Conservation (phyloP, 2,888 invertebrate species). For the Hipparchia semele region DNA sequence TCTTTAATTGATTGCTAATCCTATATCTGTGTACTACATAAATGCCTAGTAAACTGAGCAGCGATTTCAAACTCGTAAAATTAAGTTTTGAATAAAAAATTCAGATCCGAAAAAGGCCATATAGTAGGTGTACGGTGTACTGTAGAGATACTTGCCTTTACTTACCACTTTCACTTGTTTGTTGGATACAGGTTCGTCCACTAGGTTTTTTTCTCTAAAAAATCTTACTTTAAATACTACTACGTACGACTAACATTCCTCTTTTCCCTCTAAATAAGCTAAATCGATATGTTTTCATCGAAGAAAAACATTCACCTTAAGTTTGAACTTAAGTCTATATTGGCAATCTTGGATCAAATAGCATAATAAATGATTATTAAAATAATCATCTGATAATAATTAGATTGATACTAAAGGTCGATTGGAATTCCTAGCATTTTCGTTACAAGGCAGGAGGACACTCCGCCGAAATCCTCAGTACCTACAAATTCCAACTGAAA, state of each 20-base stretch:
- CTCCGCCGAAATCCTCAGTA: too few species aligned
- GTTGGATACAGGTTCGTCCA: neutral
- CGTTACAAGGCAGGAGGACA: neutral
- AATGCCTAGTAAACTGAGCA: neutral
- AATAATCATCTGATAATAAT: neutral
- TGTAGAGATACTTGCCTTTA: neutral
- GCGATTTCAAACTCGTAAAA: neutral
- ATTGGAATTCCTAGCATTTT: neutral
- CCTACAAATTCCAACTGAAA: too few species aligned
- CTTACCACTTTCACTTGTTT: neutral
- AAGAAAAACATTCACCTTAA: too few species aligned
- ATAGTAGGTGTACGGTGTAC: too few species aligned
- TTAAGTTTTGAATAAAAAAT: neutral
- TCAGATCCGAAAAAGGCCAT: neutral
- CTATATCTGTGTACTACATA: neutral
- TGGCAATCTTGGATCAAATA: neutral
- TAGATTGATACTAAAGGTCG: neutral
- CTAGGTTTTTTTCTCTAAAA: neutral
- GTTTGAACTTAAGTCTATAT: too few species aligned
- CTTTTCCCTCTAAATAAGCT: neutral
- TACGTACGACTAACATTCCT: neutral
- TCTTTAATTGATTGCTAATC: neutral
- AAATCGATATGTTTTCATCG: too few species aligned
- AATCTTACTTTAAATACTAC: neutral
- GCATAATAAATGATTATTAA: neutral